Evolutionary conservation across 2,888 invertebrate genomes (phyloP), one percentile per base, ranked within the genome.

Genomic region (Ommatoiulus sabulosus): DNA sequence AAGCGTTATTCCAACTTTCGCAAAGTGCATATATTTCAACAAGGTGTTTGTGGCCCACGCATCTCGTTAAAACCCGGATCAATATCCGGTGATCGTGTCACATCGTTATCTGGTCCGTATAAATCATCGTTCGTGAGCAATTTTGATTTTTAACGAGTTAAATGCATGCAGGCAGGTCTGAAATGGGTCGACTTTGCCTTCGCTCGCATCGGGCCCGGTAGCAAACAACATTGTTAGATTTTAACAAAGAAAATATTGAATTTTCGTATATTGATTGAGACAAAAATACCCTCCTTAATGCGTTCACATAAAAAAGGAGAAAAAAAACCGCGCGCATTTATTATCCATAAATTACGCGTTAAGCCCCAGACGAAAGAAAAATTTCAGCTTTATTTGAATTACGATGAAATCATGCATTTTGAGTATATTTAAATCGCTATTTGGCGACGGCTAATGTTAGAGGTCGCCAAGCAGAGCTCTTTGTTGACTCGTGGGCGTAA

Each of bases 31-130:
- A 35, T 35, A 15, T 52, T 52, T 52, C 12, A 52, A 8, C 12
- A 52, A 52, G 52, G 52, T 52, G 52, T 52, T 52, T 52, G 35
- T 35, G 35, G n/a, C 20, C n/a, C 63, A 63, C 63, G 63, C 63
- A 63, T 63, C 63, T 63, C 63, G 63, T 63, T 63, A 63, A 63
- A 63, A 63, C n/a, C 20, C 63, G 8, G 63, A 63, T 63, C 63
- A 63, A 63, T 63, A 63, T 63, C 63, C n/a, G 63, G 63, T 63
- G 63, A 63, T n/a, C 63, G 63, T 63, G 63, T 63, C 63, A 63
- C 63, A 63, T 63, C n/a, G 63, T 63, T 63, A 63, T 63, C 63
- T 63, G 63, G 63, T 63, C 20, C 63, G 63, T 17, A 63, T 63
- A 63, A 63, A 63, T 63, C 63, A 63, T 63, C 63, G 63, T 63